A percentile compares a stretch with the other conserved stretches of the same genome.
Evolutionary conservation across 1,140 invertebrate genomes (phyloP).

Genomic region (Lepidurus couesii): DNA sequence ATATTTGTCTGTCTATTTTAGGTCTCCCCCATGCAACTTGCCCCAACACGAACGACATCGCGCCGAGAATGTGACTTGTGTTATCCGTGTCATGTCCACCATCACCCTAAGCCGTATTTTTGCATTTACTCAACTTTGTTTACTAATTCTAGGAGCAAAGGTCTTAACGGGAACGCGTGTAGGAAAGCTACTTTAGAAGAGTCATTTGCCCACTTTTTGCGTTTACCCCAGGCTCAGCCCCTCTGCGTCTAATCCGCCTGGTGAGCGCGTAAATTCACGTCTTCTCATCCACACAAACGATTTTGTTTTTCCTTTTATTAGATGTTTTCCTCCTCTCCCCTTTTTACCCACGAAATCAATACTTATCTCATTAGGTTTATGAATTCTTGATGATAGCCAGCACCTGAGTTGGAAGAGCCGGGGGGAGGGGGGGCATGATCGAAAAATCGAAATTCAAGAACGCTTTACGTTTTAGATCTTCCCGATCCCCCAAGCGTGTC

Average conservation of each 20-base stretch:
- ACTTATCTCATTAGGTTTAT: slow-evolving; percentile 20
- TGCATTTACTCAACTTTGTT: background rate
- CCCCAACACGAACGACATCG: background rate
- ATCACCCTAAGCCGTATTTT: slow-evolving; percentile 19
- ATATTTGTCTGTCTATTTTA: slow-evolving; percentile 16
- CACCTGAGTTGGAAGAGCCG: background rate
- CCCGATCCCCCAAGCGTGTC: background rate
- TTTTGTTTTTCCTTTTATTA: background rate
- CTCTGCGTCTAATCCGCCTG: background rate
- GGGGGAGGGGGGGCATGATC: background rate
- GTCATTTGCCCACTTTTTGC: background rate
- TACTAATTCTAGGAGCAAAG: background rate
- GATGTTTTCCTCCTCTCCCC: background rate
- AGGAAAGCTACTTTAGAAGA: background rate
- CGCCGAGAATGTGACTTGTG: slow-evolving; percentile 21
- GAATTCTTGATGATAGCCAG: background rate
- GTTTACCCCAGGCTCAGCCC: background rate
- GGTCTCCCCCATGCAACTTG: background rate
- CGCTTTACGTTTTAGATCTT: background rate
- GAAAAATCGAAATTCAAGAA: background rate
- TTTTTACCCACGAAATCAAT: background rate
- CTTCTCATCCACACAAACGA: background rate
- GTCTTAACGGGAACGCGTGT: background rate
- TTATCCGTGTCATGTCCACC: slow-evolving; percentile 14
- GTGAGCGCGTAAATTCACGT: background rate